phyloP scores from a whole-genome alignment of 2,888 invertebrate species.

The Druceiella hillmani region DNA sequence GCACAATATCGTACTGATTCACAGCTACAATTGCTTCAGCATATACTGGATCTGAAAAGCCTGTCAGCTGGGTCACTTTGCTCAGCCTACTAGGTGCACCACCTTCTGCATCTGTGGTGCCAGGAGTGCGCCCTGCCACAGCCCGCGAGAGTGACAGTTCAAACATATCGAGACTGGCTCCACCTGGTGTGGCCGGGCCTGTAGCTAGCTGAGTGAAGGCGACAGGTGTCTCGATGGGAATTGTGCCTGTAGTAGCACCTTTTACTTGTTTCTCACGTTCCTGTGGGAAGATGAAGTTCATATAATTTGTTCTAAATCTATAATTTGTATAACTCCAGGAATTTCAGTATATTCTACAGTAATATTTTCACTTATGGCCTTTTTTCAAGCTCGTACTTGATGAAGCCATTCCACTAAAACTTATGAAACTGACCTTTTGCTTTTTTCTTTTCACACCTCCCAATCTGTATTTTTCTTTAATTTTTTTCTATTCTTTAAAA shows the following conservation, averaged over 20 bases:
- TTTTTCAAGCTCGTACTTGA: too few relatives aligned
- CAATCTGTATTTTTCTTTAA: too few relatives aligned
- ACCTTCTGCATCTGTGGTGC: too few relatives aligned
- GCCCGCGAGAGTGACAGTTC: conserved; percentile 91
- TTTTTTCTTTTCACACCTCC: too few relatives aligned
- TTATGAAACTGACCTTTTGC: too few relatives aligned
- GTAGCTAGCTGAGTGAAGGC: conserved; percentile 37
- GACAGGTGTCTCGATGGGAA: conserved; percentile 43
- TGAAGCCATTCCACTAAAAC: too few relatives aligned
- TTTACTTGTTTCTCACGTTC: conserved; percentile 26
- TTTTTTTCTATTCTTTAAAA: too few relatives aligned
- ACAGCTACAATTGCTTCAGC: conserved; percentile 99
- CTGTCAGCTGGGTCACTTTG: conserved; percentile 93
- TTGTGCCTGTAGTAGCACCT: conserved; percentile 30
- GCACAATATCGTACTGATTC: conserved; percentile 96
- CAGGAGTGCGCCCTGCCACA: conserved; percentile 72
- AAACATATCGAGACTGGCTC: conserved; percentile 76
- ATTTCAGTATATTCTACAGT: too few relatives aligned
- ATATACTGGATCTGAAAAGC: conserved; percentile 99
- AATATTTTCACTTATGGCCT: too few relatives aligned
- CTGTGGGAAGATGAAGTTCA: conserved; percentile 11
- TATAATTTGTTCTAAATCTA: too few relatives aligned
- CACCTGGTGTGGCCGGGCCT: conserved; percentile 31
- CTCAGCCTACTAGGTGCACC: too few relatives aligned
- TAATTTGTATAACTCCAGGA: too few relatives aligned